A percentile compares a stretch with the other conserved stretches of the same genome.
Evolutionary conservation across 2,113 vertebrate genomes (phyloP).

Genomic region (Scartelaos histophorus): DNA sequence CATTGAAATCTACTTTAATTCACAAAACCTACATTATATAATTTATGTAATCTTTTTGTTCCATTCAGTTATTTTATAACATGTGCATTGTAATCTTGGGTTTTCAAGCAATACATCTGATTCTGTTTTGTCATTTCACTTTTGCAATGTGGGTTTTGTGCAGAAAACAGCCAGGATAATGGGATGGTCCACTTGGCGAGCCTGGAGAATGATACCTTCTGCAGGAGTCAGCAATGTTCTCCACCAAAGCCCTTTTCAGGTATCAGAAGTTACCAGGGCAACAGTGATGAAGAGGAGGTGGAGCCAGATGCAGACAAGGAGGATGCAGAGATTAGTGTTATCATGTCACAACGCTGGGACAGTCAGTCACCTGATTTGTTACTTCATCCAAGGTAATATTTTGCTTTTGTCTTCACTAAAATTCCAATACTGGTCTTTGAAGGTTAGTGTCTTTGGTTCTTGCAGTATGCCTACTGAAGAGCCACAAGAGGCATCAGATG

Average conservation of each 20-base stretch:
- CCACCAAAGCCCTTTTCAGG: slow-evolving; percentile 74
- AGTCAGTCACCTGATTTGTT: slow-evolving; percentile 73
- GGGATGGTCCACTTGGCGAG: slow-evolving; percentile 87
- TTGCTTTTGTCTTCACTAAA: slow-evolving; percentile 1
- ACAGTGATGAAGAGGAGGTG: slow-evolving; percentile 97
- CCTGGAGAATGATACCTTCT: slow-evolving; percentile 87
- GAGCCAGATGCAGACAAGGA: slow-evolving; percentile 86
- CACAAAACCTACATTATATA: not conserved
- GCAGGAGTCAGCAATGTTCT: slow-evolving; percentile 71
- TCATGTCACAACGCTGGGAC: slow-evolving; percentile 98
- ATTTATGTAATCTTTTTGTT: no score
- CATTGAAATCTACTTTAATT: not conserved
- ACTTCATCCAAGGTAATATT: slow-evolving; percentile 76
- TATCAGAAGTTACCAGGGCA: slow-evolving; percentile 80
- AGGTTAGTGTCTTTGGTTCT: not conserved
- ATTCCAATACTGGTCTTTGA: not conserved
- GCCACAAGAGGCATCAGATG: slow-evolving; percentile 87
- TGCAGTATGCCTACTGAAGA: slow-evolving; percentile 77
- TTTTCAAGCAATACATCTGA: not conserved
- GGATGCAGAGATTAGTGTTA: slow-evolving; percentile 90
- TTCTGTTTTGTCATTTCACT: not conserved
- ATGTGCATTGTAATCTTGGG: not conserved
- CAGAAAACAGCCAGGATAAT: slow-evolving; percentile 86
- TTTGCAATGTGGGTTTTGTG: slow-evolving; percentile 13
- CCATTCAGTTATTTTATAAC: no score